Base-by-base conservation (phyloP, 2,888 invertebrate genomes). In the Aphodius sticticus region DNA sequence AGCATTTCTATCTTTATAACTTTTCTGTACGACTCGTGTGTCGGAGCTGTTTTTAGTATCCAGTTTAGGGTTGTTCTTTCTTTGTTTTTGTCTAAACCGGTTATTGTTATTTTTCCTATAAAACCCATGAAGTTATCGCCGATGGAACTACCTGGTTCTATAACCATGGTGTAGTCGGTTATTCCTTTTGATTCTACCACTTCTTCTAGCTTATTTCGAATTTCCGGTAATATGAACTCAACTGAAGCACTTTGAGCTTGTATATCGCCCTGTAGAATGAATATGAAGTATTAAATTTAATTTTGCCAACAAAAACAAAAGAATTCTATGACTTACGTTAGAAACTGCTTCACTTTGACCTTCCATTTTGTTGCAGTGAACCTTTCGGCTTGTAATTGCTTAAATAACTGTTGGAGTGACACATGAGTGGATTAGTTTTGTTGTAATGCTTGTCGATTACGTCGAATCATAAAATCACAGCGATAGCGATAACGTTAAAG, bases 31-130 rank as follows among this genome's bases (percentile, higher is more conserved):
- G 76, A 78, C 76, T 84, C 83, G 16, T 81, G 82, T 15, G 76
- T 76, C 5, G 83, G 83, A 0, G 86, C 84, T 35, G 83, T 82
- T 84, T 87, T 87, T 15, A 86, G 80, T 6, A 87, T 85, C 74
- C 85, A 81, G 16, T 84, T 80, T 12, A 85, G 37, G 2, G 53
- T 80, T 36, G 78, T 79, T 3, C 78, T 26, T 38, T 82, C 53
- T 4, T 12, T 16, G 16, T 71, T 76, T 16, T 71, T 72, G 35
- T 70, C 36, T n/a, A 14, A n/a, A 6, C 79, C 79, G 70, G 76
- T 71, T 0, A 76, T 53, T 7, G 9, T 4, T 16, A 76, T 53
- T 76, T 70, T 70, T 4, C 53, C 16, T 14, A 79, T 77, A 4
- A 79, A 26, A 6, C 79, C 79, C 14, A 77, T 36, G 69, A 71